Evolutionary conservation across 2,888 invertebrate genomes (phyloP).

Genomic region (Lycophotia porphyrea): DNA sequence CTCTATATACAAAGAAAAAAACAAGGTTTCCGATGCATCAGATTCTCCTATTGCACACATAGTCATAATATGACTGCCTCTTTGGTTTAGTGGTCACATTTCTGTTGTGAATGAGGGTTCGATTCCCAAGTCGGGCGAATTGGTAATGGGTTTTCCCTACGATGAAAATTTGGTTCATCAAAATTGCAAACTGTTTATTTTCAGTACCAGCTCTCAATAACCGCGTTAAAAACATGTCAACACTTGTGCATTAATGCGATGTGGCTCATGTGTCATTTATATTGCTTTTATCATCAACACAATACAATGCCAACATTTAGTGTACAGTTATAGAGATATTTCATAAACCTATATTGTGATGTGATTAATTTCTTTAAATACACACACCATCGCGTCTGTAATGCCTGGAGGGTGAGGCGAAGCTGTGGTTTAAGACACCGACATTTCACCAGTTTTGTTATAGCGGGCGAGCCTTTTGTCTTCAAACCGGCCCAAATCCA

Average conservation of each 20-base stretch:
- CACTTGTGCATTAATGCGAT: conserved; percentile 52
- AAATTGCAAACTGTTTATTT: conserved; percentile 18
- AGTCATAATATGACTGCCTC: neutral
- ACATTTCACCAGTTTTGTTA: neutral
- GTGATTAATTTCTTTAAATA: conserved; percentile 7
- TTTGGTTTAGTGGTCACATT: neutral
- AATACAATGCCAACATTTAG: conserved; percentile 47
- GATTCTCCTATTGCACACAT: neutral
- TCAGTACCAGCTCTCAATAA: conserved; percentile 24
- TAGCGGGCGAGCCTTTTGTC: neutral
- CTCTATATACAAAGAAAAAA: neutral
- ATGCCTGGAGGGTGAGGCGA: neutral
- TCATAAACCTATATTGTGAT: conserved; percentile 6
- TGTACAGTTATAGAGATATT: conserved; percentile 19
- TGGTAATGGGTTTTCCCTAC: neutral
- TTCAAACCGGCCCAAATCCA: neutral
- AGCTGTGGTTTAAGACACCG: neutral
- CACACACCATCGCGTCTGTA: neutral
- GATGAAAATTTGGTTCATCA: neutral
- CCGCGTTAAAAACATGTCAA: conserved; percentile 41
- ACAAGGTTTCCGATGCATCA: too few species aligned
- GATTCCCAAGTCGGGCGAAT: neutral
- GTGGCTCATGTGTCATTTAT: conserved; percentile 45
- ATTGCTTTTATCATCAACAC: conserved; percentile 37
- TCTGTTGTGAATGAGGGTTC: neutral